These are phyloP conservation scores for Agraylea sexmaculata DNA, from an alignment of 1,140 invertebrate genomes.

Conservation along the genomic window DNA sequence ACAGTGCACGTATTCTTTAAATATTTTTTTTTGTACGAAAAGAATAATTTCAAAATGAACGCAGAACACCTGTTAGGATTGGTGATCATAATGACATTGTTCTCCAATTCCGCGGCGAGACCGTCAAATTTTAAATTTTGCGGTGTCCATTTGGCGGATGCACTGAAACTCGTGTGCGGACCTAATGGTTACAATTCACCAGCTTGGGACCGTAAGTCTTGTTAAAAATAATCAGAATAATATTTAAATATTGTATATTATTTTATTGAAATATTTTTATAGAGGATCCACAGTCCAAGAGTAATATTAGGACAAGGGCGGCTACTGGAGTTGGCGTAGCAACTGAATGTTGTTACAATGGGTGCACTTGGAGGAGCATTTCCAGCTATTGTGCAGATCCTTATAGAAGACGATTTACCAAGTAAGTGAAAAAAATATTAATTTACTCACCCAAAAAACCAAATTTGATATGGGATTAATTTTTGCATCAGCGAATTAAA, in stretches of 20 bases:
- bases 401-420: too few relatives aligned
- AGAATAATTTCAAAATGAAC: slow-evolving; percentile 10
- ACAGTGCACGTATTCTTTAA: too few relatives aligned
- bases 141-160: slow-evolving; percentile 12
- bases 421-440: too few relatives aligned
- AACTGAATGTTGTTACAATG: slow-evolving; percentile 17
- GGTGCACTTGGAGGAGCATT: slow-evolving; percentile 15
- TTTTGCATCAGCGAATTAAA: too few relatives aligned
- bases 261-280: too few relatives aligned
- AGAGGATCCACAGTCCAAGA: slow-evolving; percentile 5
- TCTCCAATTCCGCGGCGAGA: slow-evolving; percentile 3
- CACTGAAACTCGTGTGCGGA: slow-evolving; percentile 13
- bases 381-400: slow-evolving; percentile 11
- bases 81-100: slow-evolving; percentile 1
- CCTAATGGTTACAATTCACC: slow-evolving; percentile 15
- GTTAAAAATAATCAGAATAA: not conserved
- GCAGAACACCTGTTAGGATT: slow-evolving; percentile 1
- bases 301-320: not conserved
- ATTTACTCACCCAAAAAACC: too few relatives aligned
- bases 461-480: too few relatives aligned
- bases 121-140: slow-evolving; percentile 12
- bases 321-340: slow-evolving; percentile 12
- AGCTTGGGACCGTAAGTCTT: slow-evolving; percentile 10
- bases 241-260: slow-evolving; percentile 5
- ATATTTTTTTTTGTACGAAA: too few relatives aligned